Conservation (phyloP, 2,797 vertebrate genomes). For the Amblyraja radiata region DNA sequence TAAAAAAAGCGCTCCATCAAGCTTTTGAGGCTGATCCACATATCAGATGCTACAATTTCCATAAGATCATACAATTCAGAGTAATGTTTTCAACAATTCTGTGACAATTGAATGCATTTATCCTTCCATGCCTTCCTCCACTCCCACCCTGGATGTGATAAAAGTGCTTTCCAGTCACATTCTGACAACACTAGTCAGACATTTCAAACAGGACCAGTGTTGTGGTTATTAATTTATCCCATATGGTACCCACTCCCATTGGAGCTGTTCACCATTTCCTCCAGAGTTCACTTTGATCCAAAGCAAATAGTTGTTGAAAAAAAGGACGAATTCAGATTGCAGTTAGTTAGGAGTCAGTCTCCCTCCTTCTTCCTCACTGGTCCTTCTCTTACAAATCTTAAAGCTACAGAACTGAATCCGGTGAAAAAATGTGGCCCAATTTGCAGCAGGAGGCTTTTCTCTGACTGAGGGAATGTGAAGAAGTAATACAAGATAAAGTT, state of each 20-base stretch:
- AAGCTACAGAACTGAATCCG: background rate
- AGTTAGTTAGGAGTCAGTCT: slow-evolving; percentile 45
- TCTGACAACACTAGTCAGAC: slow-evolving; percentile 17
- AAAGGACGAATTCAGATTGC: slow-evolving; percentile 53
- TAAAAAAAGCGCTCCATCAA: background rate
- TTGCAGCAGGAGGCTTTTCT: too few relatives aligned
- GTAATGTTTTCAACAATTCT: background rate
- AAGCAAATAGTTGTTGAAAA: slow-evolving; percentile 51
- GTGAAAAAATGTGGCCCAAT: background rate
- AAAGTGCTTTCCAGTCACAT: background rate
- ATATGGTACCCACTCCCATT: slow-evolving; percentile 57
- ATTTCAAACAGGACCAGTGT: background rate
- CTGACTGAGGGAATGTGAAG: background rate
- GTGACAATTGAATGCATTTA: background rate
- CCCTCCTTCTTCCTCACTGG: background rate
- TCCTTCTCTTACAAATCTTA: background rate
- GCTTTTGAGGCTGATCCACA: background rate
- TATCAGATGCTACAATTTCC: background rate
- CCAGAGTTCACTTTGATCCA: slow-evolving; percentile 48
- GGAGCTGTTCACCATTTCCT: slow-evolving; percentile 49
- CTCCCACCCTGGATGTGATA: background rate
- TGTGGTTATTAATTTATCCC: slow-evolving; percentile 67
- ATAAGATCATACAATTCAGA: background rate
- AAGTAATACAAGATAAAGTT: background rate
- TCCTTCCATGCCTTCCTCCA: background rate